Percentiles rank a stretch among this genome's conserved stretches.
These are phyloP conservation scores for Orussus abietinus DNA, from an alignment of 1,140 invertebrate species.

Conservation along the genomic window DNA sequence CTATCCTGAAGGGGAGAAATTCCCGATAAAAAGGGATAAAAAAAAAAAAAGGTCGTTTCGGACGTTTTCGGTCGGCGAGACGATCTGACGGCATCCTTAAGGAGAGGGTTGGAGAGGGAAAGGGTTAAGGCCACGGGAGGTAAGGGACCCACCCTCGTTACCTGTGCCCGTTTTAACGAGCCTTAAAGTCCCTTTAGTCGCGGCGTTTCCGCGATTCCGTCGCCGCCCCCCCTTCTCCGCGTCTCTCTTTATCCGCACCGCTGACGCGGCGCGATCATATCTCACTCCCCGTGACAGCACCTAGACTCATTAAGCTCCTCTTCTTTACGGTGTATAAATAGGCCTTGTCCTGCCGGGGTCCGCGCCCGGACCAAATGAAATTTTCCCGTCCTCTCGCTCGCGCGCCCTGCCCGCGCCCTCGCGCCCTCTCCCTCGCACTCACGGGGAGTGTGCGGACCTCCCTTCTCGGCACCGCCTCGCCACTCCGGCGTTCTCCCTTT, in stretches of 20 bases:
- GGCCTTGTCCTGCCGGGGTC: conserved; percentile 30
- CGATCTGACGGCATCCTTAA: too few relatives aligned
- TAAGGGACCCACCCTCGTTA: too few relatives aligned
- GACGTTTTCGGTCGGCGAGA: too few relatives aligned
- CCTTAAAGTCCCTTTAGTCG: conserved; percentile 17
- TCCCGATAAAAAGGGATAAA: too few relatives aligned
- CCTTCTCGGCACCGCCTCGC: too few relatives aligned
- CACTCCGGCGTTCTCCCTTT: conserved; percentile 5
- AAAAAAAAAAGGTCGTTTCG: too few relatives aligned
- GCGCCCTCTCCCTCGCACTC: conserved; percentile 12
- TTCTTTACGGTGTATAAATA: conserved; percentile 51
- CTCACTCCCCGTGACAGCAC: conserved; percentile 42
- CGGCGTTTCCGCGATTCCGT: conserved; percentile 14
- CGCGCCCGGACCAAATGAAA: conserved; percentile 39
- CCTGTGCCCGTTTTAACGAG: too few relatives aligned
- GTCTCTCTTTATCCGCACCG: conserved; percentile 18
- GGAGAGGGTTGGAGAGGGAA: too few relatives aligned
- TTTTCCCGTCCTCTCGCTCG: conserved; percentile 26
- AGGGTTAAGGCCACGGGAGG: too few relatives aligned
- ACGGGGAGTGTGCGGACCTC: too few relatives aligned
- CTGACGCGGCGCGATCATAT: conserved; percentile 32
- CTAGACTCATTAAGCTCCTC: conserved; percentile 50
- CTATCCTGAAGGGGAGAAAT: too few relatives aligned
- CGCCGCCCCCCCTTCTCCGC: conserved; percentile 13
- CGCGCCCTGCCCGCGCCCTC: conserved; percentile 7